phyloP scores from a whole-genome alignment of 2,888 invertebrate genomes.

The Drosophila borealis region DNA sequence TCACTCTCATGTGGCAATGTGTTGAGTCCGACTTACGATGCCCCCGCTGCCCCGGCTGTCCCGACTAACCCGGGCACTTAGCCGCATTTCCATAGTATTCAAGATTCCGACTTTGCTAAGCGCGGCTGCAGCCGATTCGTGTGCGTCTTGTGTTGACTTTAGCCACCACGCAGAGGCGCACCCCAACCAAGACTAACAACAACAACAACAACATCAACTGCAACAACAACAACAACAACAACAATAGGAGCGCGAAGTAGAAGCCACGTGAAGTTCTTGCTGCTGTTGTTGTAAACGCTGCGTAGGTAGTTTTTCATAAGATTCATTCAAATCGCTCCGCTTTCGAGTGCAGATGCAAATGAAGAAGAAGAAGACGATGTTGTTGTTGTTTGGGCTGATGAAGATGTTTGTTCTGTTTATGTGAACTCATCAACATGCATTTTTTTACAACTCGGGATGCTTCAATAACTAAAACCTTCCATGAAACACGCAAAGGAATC shows the following conservation, averaged over 20 bases:
- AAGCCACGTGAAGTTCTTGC: conserved; percentile 60
- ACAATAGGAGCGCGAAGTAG: conserved; percentile 5
- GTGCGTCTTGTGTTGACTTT: conserved; percentile 17
- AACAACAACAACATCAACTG: conserved; percentile 12
- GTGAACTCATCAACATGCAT: not conserved
- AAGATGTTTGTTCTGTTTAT: not conserved
- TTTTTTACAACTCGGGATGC: not conserved
- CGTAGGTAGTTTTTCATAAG: conserved; percentile 75
- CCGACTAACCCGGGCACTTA: conserved; percentile 47
- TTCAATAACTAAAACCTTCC: too few relatives aligned
- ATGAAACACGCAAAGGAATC: too few relatives aligned
- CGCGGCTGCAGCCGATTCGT: conserved; percentile 30
- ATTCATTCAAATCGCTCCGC: conserved; percentile 61
- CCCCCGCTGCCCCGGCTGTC: conserved; percentile 7
- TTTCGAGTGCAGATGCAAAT: conserved; percentile 16
- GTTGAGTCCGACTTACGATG: conserved; percentile 66
- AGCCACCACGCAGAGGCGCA: conserved; percentile 65
- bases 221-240: conserved; percentile 10
- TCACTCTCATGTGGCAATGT: conserved; percentile 48
- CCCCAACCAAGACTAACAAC: conserved; percentile 61
- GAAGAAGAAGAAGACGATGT: not conserved
- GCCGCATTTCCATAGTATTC: conserved; percentile 40
- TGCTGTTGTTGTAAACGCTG: conserved; percentile 54
- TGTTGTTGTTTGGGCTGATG: not conserved
- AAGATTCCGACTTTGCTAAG: conserved; percentile 12